Conservation (phyloP, 2,888 invertebrate genomes). For the Cerastis rubricosa region DNA sequence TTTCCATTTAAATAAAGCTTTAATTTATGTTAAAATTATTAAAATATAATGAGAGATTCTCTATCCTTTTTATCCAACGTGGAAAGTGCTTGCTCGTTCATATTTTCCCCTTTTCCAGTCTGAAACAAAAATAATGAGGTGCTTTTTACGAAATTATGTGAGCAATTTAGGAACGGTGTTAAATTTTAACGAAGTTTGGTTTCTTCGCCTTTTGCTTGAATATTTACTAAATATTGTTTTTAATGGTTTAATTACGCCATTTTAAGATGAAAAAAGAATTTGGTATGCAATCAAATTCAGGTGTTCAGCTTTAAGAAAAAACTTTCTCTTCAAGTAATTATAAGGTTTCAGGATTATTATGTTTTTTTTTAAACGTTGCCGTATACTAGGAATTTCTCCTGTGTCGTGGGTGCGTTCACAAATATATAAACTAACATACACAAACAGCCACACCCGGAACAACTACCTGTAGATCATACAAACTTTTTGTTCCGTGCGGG, state of each 20-base stretch:
- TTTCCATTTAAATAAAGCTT: constrained; percentile 25
- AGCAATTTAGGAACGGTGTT: constrained; percentile 38
- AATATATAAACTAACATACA: too few species aligned
- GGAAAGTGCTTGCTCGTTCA: constrained; percentile 30
- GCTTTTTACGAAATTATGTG: constrained; percentile 46
- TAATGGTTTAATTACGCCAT: background rate
- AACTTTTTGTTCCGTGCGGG: too few species aligned
- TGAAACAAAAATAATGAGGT: constrained; percentile 55
- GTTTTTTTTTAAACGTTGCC: too few species aligned
- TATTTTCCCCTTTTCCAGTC: constrained; percentile 43
- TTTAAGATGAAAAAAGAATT: background rate
- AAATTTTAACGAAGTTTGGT: constrained; percentile 24
- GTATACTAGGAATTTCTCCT: too few species aligned
- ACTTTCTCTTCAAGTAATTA: background rate
- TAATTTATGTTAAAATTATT: constrained; percentile 52
- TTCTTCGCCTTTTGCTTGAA: constrained; percentile 14
- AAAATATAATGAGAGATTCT: constrained; percentile 58
- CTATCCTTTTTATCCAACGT: constrained; percentile 30
- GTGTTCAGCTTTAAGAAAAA: background rate
- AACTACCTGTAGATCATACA: too few species aligned
- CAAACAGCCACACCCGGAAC: too few species aligned
- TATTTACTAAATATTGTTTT: constrained; percentile 12
- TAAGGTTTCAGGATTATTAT: background rate
- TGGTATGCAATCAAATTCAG: background rate
- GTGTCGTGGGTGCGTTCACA: too few species aligned